Conservation (phyloP, 1,140 invertebrate genomes). For the Eufriesea mexicana region DNA sequence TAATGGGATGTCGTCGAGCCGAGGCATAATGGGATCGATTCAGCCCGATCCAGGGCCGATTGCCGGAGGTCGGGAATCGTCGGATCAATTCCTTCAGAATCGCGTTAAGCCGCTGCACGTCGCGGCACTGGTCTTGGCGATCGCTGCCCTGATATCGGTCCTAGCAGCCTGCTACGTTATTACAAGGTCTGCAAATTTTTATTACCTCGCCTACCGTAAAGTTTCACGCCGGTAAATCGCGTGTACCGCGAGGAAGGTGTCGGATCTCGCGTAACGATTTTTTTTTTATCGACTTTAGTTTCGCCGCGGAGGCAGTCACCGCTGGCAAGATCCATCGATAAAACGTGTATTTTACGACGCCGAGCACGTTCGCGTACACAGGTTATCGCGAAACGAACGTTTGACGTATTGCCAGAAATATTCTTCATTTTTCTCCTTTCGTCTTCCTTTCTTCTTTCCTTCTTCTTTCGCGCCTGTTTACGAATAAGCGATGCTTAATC, state of each 20-base stretch:
- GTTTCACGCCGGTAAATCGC: not conserved
- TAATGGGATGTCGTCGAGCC: not conserved
- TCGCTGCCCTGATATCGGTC: conserved; percentile 73
- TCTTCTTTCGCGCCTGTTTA: not conserved
- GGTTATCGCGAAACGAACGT: not conserved
- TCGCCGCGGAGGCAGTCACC: not conserved
- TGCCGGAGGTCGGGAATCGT: conserved; percentile 32
- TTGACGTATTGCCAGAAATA: conserved; percentile 11
- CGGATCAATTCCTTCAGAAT: conserved; percentile 31
- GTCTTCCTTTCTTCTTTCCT: not conserved
- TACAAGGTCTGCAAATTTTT: conserved; percentile 66
- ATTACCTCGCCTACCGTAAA: conserved; percentile 13
- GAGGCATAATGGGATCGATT: conserved; percentile 19
- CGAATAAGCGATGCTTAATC: conserved; percentile 1
- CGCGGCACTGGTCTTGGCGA: conserved; percentile 67
- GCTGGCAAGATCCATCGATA: conserved; percentile 9
- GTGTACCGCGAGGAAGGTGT: not conserved
- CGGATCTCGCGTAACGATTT: conserved; percentile 17
- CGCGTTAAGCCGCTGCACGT: conserved; percentile 65
- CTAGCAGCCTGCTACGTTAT: conserved; percentile 74
- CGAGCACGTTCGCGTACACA: not conserved
- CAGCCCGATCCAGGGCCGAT: conserved; percentile 18
- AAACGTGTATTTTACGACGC: conserved; percentile 24
- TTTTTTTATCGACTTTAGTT: not conserved
- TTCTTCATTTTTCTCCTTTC: not conserved